Base-by-base conservation (phyloP, 2,888 invertebrate genomes). In the Pardosa pseudoannulata region DNA sequence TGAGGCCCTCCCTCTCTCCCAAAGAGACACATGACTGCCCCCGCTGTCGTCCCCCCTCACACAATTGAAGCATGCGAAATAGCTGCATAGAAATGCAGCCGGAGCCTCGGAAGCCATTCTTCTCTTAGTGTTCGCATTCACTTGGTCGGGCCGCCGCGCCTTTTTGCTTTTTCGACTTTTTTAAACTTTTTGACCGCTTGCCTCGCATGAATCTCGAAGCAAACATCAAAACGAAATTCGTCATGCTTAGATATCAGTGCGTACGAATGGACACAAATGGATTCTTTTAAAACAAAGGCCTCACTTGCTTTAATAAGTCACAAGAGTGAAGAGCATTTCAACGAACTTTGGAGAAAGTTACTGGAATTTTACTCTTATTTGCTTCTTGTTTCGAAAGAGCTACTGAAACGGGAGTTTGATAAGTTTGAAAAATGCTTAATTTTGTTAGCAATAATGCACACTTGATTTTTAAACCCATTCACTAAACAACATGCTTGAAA, bases 41-140 rank as follows among this genome's bases (percentile, higher is more conserved):
- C 56, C 23, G 1, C 56, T 36, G 36, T 36, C 56, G 2, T 2
- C n/a, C 56, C 56, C 56, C 23, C 23, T 23, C 80, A 68, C 50
- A 80, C 87, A 87, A 87, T 87, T 80, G 87, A 87, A 80, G 87
- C 87, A 87, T 87, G 87, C 87, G 75, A 87, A 87, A 87, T 87
- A 80, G 80, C 64, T 87, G 87, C 87, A 87, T 87, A 80, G 87
- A 87, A 80, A 87, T 87, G 87, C 79, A 72, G 56, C 56, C 11
- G 56, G 56, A 56, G 56, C 56, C 56, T 5, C 56, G 56, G 56
- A 56, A 56, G 56, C 23, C 56, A 79, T 86, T 80, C 71, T 56
- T 79, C 76, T 50, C 79, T 65, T 13, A 67, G 75, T 74, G 39
- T 73, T 65, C 76, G 39, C 78, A 79, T 79, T 86, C 86, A 79